phyloP scores from a whole-genome alignment of 2,113 vertebrate species.

The Sapayoa aenigma region DNA sequence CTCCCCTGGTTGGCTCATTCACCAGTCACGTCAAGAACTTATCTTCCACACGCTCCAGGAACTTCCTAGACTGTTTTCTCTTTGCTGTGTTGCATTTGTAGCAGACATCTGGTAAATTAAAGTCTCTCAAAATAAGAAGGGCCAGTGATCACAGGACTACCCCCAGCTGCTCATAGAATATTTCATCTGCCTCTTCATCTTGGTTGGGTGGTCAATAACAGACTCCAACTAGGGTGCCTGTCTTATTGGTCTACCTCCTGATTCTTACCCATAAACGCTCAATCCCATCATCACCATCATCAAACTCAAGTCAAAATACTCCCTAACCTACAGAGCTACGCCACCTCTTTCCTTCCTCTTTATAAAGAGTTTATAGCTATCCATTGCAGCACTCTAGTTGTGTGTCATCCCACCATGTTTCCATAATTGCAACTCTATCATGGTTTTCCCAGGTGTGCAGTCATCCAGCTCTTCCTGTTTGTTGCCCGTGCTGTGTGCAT shows the following conservation, averaged over 20 bases:
- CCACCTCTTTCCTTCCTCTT: not conserved
- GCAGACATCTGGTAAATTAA: not conserved
- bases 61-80: not conserved
- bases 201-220: not conserved
- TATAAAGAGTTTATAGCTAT: not conserved
- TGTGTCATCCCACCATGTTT: not conserved
- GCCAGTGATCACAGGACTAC: not conserved
- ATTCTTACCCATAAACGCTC: not conserved
- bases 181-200: not conserved
- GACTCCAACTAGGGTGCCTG: not conserved
- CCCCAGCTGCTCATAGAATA: not conserved
- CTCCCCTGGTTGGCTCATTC: not conserved
- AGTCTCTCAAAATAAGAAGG: not conserved
- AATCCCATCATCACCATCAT: not conserved
- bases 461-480: not conserved
- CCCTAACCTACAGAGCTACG: not conserved
- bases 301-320: not conserved
- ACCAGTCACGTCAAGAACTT: not conserved
- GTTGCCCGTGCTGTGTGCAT: accelerated
- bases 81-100: not conserved
- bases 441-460: not conserved
- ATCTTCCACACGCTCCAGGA: not conserved
- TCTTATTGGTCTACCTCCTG: not conserved
- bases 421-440: not conserved
- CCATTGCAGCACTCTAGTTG: not conserved